Conservation (phyloP, 1,140 invertebrate species). For the Ceratosolen solmsi region DNA sequence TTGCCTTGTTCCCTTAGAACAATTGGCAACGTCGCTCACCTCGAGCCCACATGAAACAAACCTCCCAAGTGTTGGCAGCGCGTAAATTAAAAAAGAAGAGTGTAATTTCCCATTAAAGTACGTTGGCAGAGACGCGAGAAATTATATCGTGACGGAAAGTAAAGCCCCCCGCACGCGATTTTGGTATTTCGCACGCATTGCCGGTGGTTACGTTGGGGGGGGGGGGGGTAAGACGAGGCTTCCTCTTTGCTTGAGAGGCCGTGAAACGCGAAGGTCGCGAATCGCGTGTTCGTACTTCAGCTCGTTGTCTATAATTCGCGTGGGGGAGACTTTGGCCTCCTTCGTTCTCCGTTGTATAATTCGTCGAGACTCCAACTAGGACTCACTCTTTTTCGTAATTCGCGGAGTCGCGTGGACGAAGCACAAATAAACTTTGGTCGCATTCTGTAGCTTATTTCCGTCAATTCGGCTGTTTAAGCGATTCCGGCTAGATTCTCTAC, state of each 20-base stretch:
- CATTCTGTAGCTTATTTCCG: no score
- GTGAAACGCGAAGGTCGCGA: neutral
- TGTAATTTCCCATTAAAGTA: neutral
- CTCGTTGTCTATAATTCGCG: neutral
- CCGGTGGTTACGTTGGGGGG: no score
- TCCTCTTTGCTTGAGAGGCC: neutral
- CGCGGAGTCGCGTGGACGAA: neutral
- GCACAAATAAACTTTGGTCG: no score
- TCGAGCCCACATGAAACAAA: neutral
- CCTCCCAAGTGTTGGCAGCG: neutral
- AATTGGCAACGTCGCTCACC: no score
- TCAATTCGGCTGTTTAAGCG: no score
- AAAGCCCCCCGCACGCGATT: constrained; percentile 11
- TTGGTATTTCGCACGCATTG: constrained; percentile 8
- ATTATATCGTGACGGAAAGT: constrained; percentile 11
- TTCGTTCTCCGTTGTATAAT: neutral
- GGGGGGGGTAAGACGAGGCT: no score
- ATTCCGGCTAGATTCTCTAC: no score
- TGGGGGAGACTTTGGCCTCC: neutral
- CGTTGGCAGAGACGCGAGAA: neutral
- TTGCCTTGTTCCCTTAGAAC: no score
- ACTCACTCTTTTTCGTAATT: neutral
- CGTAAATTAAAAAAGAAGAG: neutral
- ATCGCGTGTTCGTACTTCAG: neutral
- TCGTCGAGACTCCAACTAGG: neutral